These are phyloP conservation scores for Steinernema scapterisci DNA, from an alignment of 2,888 invertebrate species.

Conservation along the genomic window DNA sequence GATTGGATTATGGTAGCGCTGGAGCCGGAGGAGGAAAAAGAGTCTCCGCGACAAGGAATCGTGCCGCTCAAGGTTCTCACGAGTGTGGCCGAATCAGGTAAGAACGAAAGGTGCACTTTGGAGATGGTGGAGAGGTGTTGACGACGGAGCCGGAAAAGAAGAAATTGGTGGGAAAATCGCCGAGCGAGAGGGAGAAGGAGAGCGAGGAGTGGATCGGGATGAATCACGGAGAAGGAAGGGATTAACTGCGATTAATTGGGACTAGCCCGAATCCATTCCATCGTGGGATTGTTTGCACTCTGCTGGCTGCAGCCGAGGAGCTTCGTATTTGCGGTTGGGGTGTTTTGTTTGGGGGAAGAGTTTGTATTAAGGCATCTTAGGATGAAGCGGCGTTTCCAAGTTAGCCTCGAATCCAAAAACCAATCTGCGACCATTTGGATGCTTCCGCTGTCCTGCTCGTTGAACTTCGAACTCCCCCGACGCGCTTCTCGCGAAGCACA, in stretches of 20 bases:
- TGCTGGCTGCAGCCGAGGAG: too few species aligned
- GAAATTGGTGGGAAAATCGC: too few species aligned
- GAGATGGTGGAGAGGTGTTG: not conserved
- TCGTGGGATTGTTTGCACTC: too few species aligned
- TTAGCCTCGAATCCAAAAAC: too few species aligned
- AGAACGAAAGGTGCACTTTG: not conserved
- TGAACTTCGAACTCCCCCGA: too few species aligned
- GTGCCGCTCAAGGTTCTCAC: not conserved
- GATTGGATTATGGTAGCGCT: constrained; percentile 24
- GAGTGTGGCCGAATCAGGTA: constrained; percentile 25
- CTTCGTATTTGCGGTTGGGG: too few species aligned
- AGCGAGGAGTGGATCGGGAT: not conserved
- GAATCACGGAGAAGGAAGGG: not conserved
- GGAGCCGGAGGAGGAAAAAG: constrained; percentile 13
- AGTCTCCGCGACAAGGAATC: not conserved
- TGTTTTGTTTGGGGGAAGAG: too few species aligned
- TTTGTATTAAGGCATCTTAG: too few species aligned
- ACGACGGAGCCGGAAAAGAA: constrained; percentile 1
- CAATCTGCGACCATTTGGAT: too few species aligned
- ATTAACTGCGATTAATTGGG: not conserved
- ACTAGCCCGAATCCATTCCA: too few species aligned
- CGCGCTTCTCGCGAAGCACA: not conserved
- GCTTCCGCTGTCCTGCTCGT: too few species aligned
- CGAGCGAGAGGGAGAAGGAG: not conserved
- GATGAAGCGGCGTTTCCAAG: too few species aligned